Evolutionary conservation across 2,888 invertebrate genomes (phyloP), one percentile per base, ranked within the genome.

Genomic region (Ophonus ardosiacus): DNA sequence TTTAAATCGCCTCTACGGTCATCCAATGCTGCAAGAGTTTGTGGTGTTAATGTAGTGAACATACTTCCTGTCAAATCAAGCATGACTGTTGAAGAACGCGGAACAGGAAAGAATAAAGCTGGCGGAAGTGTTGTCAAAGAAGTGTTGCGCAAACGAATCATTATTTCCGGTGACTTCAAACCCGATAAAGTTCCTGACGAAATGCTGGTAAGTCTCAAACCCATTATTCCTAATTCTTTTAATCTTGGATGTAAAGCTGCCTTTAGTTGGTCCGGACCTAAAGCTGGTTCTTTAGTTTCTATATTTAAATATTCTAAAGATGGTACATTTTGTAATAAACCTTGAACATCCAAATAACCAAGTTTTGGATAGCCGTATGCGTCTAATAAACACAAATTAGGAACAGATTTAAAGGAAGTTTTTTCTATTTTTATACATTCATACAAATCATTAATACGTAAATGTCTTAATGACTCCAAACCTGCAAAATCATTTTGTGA

Each of bases 181-280:
- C 97, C 97, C 0, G 97, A 97, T 81, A 98, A 91, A 0, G 97
- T 95, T 84, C 97, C 97, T 0, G 97, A 96, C 0, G 97, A 96
- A 2, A 98, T 94, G 7, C 95, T 95, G 88, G 94, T 94, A 7
- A 98, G 91, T 79, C 96, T 93, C 13, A 93, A 93, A 0, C 98
- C 97, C 86, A 95, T 93, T 15, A 98, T 91, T 17, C 96, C 96
- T 81, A 98, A 91, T 87, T 94, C 94, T 87, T 93, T 93, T 0
- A 98, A 92, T 6, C 97, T 93, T 0, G 97, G 96, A 91, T 97
- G 96, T 87, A 96, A 93, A 59, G 95, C 93, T 0, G 96, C 94
- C 88, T 96, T 96, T 59, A 97, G 91, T 89, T 97, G 97, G 88
- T 97, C 97, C 71, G 95, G 95, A 63, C 96, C 96, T 80, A 97